phyloP scores from a whole-genome alignment of 2,888 invertebrate genomes.

The Holacanthella duospinosa region DNA sequence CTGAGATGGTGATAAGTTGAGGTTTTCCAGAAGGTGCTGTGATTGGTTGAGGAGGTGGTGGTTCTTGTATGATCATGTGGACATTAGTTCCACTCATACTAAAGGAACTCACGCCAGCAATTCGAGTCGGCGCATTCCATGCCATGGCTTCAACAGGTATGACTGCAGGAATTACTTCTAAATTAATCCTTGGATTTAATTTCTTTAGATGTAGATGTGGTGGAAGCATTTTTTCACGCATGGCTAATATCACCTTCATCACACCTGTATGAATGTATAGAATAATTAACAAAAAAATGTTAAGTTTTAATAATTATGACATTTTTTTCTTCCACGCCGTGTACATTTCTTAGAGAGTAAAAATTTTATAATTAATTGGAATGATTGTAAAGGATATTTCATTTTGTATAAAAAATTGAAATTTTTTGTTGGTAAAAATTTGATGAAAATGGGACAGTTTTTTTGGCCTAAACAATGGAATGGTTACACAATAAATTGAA shows the following conservation, averaged over 20 bases:
- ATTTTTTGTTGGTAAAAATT: not conserved
- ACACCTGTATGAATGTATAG: constrained; percentile 10
- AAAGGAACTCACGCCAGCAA: constrained; percentile 13
- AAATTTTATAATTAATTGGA: too few species aligned
- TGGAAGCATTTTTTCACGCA: constrained; percentile 21
- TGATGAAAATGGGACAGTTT: too few species aligned
- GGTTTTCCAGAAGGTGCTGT: not conserved
- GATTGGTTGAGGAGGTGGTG: not conserved
- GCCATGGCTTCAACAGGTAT: constrained; percentile 14
- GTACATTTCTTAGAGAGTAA: too few species aligned
- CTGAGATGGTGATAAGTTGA: constrained; percentile 6
- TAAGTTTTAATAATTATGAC: not conserved
- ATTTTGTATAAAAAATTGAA: not conserved
- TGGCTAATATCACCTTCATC: constrained; percentile 19
- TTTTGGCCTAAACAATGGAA: too few species aligned
- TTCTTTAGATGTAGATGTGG: constrained; percentile 18
- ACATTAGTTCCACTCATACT: constrained; percentile 15
- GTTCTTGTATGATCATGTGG: constrained; percentile 10
- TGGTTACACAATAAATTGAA: too few species aligned
- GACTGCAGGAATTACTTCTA: constrained; percentile 19
- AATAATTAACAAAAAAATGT: not conserved
- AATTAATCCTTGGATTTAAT: constrained; percentile 21
- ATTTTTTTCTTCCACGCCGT: not conserved
- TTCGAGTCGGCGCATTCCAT: constrained; percentile 6
- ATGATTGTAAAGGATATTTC: not conserved